Conservation (phyloP, 2,113 vertebrate genomes). For the Hydrolagus affinis region DNA sequence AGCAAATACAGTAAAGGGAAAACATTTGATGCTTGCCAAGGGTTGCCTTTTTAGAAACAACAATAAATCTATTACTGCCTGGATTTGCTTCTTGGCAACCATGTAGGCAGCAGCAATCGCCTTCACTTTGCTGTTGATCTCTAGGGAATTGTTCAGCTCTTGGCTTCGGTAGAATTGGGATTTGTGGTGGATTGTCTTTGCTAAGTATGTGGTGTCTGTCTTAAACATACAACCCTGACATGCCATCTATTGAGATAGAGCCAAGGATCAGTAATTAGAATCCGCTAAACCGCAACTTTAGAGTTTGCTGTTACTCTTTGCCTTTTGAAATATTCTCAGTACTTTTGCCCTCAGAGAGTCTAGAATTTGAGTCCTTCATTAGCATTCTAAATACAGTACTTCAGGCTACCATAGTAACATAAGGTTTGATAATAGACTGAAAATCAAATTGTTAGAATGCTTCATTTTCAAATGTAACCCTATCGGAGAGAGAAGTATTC, state of each 20-base stretch:
- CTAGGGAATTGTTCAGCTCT: background rate
- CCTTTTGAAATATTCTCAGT: too few relatives aligned
- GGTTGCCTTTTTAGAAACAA: background rate
- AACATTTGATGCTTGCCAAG: background rate
- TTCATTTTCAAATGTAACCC: too few relatives aligned
- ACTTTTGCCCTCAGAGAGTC: too few relatives aligned
- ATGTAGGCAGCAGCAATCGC: background rate
- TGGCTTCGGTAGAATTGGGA: background rate
- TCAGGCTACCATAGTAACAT: too few relatives aligned
- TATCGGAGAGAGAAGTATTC: too few relatives aligned
- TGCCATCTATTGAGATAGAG: background rate
- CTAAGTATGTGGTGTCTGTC: background rate
- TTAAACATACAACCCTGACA: background rate
- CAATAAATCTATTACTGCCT: background rate
- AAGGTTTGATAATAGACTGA: too few relatives aligned
- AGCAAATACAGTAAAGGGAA: background rate
- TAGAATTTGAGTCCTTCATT: too few relatives aligned
- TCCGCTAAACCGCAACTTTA: background rate
- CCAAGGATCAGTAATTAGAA: background rate
- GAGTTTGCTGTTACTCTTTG: background rate
- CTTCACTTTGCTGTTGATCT: background rate
- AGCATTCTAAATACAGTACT: too few relatives aligned
- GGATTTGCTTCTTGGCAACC: background rate
- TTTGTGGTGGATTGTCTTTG: background rate
- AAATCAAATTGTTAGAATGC: too few relatives aligned